Conservation (phyloP, 1,140 invertebrate genomes). For the Helicoverpa armigera region DNA sequence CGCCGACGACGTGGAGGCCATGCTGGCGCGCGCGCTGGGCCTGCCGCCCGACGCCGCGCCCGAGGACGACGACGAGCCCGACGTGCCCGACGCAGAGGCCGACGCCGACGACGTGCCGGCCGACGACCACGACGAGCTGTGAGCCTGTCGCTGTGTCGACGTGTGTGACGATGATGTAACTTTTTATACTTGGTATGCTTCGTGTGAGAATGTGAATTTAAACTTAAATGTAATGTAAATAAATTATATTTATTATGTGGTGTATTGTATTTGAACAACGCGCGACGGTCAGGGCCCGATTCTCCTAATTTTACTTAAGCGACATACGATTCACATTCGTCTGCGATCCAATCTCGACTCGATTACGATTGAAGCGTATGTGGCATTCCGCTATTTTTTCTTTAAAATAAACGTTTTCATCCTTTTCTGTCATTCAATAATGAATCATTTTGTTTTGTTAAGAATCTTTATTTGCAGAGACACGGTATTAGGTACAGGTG, state of each 20-base stretch:
- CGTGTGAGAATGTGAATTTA: constrained; percentile 53
- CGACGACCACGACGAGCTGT: constrained; percentile 29
- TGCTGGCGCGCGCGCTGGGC: constrained; percentile 74
- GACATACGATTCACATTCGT: too few species aligned
- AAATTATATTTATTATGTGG: constrained; percentile 62
- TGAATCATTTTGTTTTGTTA: too few species aligned
- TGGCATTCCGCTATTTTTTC: too few species aligned
- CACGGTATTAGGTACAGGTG: too few species aligned
- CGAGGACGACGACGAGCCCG: constrained; percentile 53
- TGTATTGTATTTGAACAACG: constrained; percentile 10
- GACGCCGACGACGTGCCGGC: background rate
- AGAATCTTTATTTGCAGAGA: too few species aligned
- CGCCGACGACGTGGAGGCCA: constrained; percentile 73
- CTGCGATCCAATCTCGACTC: too few species aligned
- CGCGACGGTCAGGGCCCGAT: too few species aligned
- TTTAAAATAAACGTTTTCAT: too few species aligned
- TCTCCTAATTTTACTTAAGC: too few species aligned
- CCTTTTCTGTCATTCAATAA: too few species aligned
- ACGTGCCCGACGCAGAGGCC: constrained; percentile 49
- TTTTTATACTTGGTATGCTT: constrained; percentile 33
- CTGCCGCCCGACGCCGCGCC: constrained; percentile 66
- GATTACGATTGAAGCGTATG: too few species aligned
- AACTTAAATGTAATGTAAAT: constrained; percentile 65
- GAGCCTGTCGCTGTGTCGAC: background rate
- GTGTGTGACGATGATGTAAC: constrained; percentile 12